These are phyloP conservation scores for Pterostichus niger DNA, from an alignment of 2,888 invertebrate genomes.

Conservation along the genomic window DNA sequence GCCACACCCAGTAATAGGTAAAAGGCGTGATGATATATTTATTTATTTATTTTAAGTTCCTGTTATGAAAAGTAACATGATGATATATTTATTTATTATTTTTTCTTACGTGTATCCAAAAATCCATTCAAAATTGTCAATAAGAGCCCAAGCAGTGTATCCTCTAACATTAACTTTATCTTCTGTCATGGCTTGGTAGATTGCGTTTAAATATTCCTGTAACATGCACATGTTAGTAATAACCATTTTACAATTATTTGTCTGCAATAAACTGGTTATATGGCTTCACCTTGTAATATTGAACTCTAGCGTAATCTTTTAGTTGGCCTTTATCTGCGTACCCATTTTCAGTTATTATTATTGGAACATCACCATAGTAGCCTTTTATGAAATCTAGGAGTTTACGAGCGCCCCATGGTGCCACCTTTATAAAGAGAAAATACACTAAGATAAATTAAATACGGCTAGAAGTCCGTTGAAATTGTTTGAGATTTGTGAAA, in stretches of 20 bases:
- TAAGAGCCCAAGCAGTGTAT: conserved; percentile 82
- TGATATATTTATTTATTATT: not conserved
- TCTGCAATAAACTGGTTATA: not conserved
- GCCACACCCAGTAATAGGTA: too few species aligned
- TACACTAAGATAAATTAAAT: too few species aligned
- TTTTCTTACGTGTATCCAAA: conserved; percentile 78
- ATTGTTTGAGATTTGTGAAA: too few species aligned
- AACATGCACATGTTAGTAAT: not conserved
- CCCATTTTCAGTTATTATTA: conserved; percentile 81
- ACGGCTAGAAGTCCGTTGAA: not conserved
- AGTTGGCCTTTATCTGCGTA: conserved; percentile 78
- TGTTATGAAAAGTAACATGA: too few species aligned
- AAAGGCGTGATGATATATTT: too few species aligned
- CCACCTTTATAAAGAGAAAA: conserved; percentile 73
- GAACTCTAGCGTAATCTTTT: conserved; percentile 77
- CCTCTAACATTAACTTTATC: conserved; percentile 78
- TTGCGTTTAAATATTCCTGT: conserved; percentile 70
- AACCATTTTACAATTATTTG: not conserved
- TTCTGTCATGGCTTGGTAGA: conserved; percentile 71
- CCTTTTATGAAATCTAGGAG: conserved; percentile 77
- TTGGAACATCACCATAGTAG: conserved; percentile 77
- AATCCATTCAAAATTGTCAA: conserved; percentile 83
- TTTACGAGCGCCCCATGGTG: conserved; percentile 81
- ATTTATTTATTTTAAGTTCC: too few species aligned
- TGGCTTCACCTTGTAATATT: conserved; percentile 71